Evolutionary conservation across 2,888 invertebrate species (phyloP), one percentile per base, ranked within the genome.

Genomic region (Atrina japonica): DNA sequence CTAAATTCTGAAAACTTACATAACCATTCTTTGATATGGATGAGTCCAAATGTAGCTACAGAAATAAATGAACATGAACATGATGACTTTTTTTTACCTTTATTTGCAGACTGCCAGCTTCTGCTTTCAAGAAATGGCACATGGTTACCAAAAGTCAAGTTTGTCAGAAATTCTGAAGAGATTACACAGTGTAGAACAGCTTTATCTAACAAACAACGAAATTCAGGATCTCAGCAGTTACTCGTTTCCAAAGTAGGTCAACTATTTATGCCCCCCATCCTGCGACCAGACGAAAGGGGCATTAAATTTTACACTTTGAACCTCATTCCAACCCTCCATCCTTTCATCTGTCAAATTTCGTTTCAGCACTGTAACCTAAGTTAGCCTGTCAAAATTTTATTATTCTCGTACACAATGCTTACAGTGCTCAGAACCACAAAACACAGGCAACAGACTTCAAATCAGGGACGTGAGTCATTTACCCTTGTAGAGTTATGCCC

Each of bases 81-180:
- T 47, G 7, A 3, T n/a, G 5, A 3, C 2, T 49, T 29, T 21
- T 61, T 23, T 63, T 47, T 63, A 3, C 5, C 40, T 56, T 47
- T 41, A 47, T 29, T 73, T 73, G 2, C 76, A 86, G 86, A 66
- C 70, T 56, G 81, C 76, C 25, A 86, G 82, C 69, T 69, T 88
- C 25, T 81, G 85, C 18, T 86, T 83, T 64, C 88, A 88, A 64
- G 86, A 88, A 25, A 73, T 88, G 25, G 60, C 67, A 18, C 80
- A 88, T 65, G 69, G 70, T 0, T 88, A 86, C 65, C 88, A 88
- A 67, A 73, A 61, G 63, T 69, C 77, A 11, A 83, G 86, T 65
- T 77, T 88, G n/a, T 60, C 71, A 16, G 77, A 85, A 9, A 83
- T 88, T 29, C 72, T 88, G 29, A 70, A 71, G 16, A 75, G 82